Evolutionary conservation across 2,113 vertebrate species (phyloP).

Genomic region (Phodopus roborovskii): DNA sequence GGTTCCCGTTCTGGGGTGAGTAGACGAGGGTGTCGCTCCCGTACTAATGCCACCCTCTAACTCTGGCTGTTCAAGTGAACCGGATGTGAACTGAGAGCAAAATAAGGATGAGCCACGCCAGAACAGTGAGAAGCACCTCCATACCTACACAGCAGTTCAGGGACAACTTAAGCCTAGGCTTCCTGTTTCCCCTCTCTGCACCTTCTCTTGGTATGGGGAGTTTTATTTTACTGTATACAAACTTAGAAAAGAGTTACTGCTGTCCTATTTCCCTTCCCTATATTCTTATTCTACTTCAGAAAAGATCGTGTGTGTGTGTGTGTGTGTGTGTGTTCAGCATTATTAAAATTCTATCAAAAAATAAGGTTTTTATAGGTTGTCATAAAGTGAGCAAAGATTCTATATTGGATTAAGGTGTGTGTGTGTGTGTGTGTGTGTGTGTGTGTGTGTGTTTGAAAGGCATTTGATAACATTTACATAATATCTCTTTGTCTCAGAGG

Average conservation of each 20-base stretch:
- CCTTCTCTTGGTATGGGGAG: neutral
- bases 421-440: neutral
- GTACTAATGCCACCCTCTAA: neutral
- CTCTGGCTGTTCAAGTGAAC: neutral
- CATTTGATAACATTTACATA: slow-evolving; percentile 66
- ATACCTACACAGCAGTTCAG: neutral
- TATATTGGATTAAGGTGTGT: slow-evolving; percentile 22
- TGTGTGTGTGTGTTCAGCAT: neutral
- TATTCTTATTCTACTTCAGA: slow-evolving; percentile 27
- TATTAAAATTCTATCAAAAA: slow-evolving; percentile 60
- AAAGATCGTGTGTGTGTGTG: neutral
- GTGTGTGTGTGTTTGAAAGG: slow-evolving; percentile 5
- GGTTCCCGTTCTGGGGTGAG: neutral
- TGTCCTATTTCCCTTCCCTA: neutral
- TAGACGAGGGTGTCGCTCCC: neutral
- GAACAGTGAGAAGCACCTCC: neutral
- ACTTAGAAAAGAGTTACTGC: slow-evolving; percentile 15
- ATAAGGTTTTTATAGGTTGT: neutral
- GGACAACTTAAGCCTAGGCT: neutral
- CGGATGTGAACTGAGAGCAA: neutral
- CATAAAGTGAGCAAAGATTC: slow-evolving; percentile 24
- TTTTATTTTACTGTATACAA: neutral
- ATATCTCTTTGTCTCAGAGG: slow-evolving; percentile 31
- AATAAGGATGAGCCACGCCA: neutral
- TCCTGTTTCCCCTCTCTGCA: neutral